phyloP scores from a whole-genome alignment of 1,140 invertebrate genomes.

The Drosophila insularis region DNA sequence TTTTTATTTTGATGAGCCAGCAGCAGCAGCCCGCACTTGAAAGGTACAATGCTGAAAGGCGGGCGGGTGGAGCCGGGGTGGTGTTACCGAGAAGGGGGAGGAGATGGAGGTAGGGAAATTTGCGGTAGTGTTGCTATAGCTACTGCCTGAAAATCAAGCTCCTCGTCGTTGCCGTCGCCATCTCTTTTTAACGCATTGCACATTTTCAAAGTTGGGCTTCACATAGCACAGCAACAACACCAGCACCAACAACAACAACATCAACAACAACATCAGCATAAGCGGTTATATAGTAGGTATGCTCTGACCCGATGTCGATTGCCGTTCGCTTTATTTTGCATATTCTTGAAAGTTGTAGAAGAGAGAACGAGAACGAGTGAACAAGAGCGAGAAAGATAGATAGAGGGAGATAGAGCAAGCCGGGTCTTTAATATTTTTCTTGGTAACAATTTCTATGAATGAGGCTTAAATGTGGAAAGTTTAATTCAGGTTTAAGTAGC shows the following conservation, averaged over 20 bases:
- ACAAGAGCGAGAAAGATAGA: no score
- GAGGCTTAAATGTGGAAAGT: no score
- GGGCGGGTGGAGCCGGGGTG: background rate
- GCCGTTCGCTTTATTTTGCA: constrained; percentile 4
- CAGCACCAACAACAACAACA: background rate
- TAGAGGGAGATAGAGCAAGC: no score
- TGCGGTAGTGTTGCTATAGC: constrained; percentile 56
- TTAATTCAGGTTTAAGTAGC: no score
- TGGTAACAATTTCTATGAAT: background rate
- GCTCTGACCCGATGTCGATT: constrained; percentile 8
- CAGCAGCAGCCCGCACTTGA: constrained; percentile 58
- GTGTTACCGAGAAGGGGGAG: constrained; percentile 32
- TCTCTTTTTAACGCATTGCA: constrained; percentile 63
- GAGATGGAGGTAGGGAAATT: constrained; percentile 4
- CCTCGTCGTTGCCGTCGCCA: constrained; percentile 29
- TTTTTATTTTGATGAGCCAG: constrained; percentile 61
- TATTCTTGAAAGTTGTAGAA: background rate
- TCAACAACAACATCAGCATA: background rate
- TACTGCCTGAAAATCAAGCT: constrained; percentile 57
- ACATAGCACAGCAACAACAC: constrained; percentile 20
- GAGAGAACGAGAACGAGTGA: background rate
- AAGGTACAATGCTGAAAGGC: constrained; percentile 37
- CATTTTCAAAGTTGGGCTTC: constrained; percentile 23
- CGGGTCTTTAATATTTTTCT: background rate
- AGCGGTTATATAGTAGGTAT: constrained; percentile 25